phyloP scores from a whole-genome alignment of 2,888 invertebrate species.

The Ellobium chinense region DNA sequence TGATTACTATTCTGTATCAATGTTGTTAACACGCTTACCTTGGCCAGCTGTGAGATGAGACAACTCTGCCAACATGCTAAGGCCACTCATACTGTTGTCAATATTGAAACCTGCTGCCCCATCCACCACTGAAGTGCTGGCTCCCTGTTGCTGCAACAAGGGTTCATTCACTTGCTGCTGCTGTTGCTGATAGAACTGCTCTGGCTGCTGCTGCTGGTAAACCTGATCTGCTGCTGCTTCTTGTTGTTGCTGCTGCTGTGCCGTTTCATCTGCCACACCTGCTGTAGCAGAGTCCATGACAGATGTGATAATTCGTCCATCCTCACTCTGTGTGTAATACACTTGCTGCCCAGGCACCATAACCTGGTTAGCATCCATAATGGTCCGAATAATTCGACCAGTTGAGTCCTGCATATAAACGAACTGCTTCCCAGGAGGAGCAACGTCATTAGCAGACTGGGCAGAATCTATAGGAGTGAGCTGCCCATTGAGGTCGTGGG shows the following conservation, averaged over 20 bases:
- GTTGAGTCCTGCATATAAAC: conserved; percentile 43
- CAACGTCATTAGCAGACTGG: conserved; percentile 38
- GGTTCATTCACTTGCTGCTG: too few species aligned
- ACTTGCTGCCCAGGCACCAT: conserved; percentile 44
- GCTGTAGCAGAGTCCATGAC: conserved; percentile 41
- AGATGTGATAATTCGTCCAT: conserved; percentile 45
- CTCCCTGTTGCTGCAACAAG: neutral
- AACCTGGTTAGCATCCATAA: conserved; percentile 44
- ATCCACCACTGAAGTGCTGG: neutral
- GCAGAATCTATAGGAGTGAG: conserved; percentile 41
- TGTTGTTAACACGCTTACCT: too few species aligned
- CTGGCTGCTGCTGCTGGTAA: conserved; percentile 4
- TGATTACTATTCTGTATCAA: too few species aligned
- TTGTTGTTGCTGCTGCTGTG: conserved; percentile 8
- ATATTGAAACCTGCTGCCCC: conserved; percentile 20
- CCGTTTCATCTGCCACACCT: conserved; percentile 5
- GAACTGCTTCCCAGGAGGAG: conserved; percentile 47
- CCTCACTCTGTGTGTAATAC: conserved; percentile 45
- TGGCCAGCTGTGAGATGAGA: conserved; percentile 43
- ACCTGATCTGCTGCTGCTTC: conserved; percentile 8
- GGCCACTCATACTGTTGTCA: conserved; percentile 40
- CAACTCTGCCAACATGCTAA: conserved; percentile 44
- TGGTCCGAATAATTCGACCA: conserved; percentile 40
- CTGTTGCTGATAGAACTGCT: conserved; percentile 3
- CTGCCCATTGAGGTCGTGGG: conserved; percentile 42